Base-by-base conservation (phyloP, 2,797 vertebrate genomes). In the Myotis daubentonii region DNA sequence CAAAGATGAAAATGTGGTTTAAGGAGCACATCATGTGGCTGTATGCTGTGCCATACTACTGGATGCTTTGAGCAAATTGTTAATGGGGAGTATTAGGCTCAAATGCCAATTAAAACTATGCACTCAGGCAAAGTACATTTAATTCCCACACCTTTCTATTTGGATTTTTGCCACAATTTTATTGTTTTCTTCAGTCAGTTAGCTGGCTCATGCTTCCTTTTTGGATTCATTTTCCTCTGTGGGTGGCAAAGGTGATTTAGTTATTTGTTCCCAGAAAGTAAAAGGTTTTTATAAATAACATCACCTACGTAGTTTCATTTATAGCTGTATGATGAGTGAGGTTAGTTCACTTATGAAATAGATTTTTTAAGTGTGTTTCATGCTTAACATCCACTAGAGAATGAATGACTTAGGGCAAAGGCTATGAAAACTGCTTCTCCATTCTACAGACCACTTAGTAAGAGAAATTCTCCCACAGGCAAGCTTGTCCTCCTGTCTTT, bases 191-290 rank as follows among this genome's bases (percentile, higher is more conserved):
- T 93, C 92, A 92, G 94, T 95, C 85, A 96, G 79, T 96, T 98
- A 98, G 97, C 98, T 98, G 97, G 92, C 80, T 92, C 86, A 89
- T 97, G 95, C 38, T 97, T 97, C 94, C 80, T 95, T 97, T 96
- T 97, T 83, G 91, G 93, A 93, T 97, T 95, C 62, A 95, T 41
- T 93, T 93, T 89, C 60, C 78, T 62, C 60, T 84, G 28, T 94
- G 96, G 93, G 96, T 96, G 90, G 91, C 89, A 98, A 96, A 96
- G 93, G 89, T 36, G 49, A 95, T 92, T 97, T 97, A 94, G 96
- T 86, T 97, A 95, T 97, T 98, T 98, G 95, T 97, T 97, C 94
- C 89, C 38, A 96, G 20, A 88, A 92, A 76, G 15, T 79, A 97
- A 96, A 80, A 70, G 36, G 20, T 23, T 97, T 97, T 92, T 75